Conservation (phyloP, 2,888 invertebrate genomes). For the Yponomeuta plumbellus region DNA sequence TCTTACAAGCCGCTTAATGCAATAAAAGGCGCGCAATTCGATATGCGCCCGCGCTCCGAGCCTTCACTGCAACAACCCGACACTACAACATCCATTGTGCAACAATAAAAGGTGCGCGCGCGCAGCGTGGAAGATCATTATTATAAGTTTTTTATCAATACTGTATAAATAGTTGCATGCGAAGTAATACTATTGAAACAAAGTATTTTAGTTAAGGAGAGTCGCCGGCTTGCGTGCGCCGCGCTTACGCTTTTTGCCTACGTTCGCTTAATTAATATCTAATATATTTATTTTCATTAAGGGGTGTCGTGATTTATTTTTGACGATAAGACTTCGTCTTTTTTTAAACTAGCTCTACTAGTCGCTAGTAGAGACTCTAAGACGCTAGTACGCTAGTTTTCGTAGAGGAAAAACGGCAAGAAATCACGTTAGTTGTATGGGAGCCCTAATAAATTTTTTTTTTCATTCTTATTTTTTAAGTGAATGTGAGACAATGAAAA, state of each 20-base stretch:
- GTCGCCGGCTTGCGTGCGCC: slow-evolving; percentile 18
- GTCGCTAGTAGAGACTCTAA: no score
- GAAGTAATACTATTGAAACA: slow-evolving; percentile 20
- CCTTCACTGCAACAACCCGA: neutral
- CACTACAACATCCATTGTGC: slow-evolving; percentile 10
- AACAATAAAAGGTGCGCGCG: slow-evolving; percentile 32
- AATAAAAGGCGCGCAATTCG: neutral
- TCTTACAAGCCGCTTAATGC: no score
- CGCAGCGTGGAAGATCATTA: slow-evolving; percentile 46
- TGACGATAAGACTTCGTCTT: no score
- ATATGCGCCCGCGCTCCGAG: neutral
- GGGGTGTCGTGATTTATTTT: neutral
- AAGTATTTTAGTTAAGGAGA: slow-evolving; percentile 21
- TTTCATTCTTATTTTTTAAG: no score
- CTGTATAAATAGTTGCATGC: slow-evolving; percentile 29
- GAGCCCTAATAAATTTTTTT: no score
- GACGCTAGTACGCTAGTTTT: no score
- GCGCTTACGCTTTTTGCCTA: slow-evolving; percentile 18
- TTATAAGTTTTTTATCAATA: slow-evolving; percentile 47
- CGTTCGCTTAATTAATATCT: slow-evolving; percentile 15
- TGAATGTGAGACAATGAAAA: no score
- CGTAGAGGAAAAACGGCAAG: no score
- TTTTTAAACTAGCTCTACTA: no score
- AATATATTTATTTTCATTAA: slow-evolving; percentile 14
- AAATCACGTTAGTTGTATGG: no score